These are phyloP conservation scores for Drosophila sp. DNA, from an alignment of 1,140 invertebrate species.

Conservation along the genomic window DNA sequence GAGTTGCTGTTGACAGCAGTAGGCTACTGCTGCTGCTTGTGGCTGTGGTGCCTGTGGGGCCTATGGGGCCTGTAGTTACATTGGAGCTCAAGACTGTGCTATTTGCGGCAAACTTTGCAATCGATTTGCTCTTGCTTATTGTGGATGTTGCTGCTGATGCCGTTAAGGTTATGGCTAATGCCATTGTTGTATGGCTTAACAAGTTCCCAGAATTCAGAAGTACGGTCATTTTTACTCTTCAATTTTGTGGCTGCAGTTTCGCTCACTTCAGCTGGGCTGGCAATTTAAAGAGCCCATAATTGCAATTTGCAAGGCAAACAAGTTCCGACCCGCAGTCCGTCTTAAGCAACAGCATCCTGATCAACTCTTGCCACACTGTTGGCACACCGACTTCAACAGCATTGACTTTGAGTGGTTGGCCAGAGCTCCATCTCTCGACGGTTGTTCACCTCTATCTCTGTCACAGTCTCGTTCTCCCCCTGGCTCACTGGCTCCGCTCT, in stretches of 20 bases:
- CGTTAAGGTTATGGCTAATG: slow-evolving; percentile 31
- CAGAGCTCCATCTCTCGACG: slow-evolving; percentile 28
- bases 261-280: slow-evolving; percentile 17
- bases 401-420: slow-evolving; percentile 46
- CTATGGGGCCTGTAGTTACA: slow-evolving; percentile 33
- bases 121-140: slow-evolving; percentile 44
- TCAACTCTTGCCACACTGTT: slow-evolving; percentile 34
- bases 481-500: not conserved
- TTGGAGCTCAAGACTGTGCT: slow-evolving; percentile 25
- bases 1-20: slow-evolving; percentile 21
- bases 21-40: slow-evolving; percentile 29
- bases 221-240: slow-evolving; percentile 5
- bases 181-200: slow-evolving; percentile 38
- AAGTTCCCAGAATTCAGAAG: slow-evolving; percentile 2
- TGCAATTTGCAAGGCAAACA: slow-evolving; percentile 75
- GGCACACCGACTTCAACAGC: slow-evolving; percentile 24
- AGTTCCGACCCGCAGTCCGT: slow-evolving; percentile 42
- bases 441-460: slow-evolving; percentile 35
- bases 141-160: slow-evolving; percentile 23
- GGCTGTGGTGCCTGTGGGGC: slow-evolving; percentile 31
- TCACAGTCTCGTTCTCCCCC: slow-evolving; percentile 7
- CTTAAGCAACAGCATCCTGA: slow-evolving; percentile 21
- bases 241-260: slow-evolving; percentile 24
- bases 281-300: slow-evolving; percentile 63
- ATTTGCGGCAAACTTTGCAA: slow-evolving; percentile 52